A percentile compares a stretch with the other conserved stretches of the same genome.
phyloP scores from a whole-genome alignment of 2,113 vertebrate genomes.

The Limnothrissa miodon region DNA sequence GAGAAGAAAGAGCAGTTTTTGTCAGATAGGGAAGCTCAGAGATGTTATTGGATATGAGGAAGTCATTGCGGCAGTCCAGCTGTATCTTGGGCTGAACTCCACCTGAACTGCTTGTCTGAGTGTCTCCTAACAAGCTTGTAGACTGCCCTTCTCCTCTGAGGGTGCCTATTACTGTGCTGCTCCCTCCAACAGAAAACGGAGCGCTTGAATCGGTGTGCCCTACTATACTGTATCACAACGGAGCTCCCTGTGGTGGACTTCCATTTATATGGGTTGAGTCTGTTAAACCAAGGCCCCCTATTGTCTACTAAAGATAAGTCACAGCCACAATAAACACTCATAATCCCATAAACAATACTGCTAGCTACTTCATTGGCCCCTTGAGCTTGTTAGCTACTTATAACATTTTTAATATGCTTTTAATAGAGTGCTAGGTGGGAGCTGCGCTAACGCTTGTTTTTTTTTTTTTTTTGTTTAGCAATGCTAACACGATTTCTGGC shows the following conservation, averaged over 20 bases:
- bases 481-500: neutral
- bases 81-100: neutral
- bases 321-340: neutral
- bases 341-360: neutral
- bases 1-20: neutral
- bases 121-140: neutral
- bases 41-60: neutral
- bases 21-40: neutral
- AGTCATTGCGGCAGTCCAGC: neutral
- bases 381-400: constrained; percentile 12
- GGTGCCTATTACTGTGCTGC: neutral
- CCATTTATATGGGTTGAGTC: neutral
- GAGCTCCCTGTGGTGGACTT: neutral
- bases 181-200: neutral
- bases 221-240: neutral
- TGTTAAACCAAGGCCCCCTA: constrained; percentile 1
- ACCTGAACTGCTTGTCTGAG: neutral
- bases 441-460: neutral
- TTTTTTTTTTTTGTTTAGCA: no score
- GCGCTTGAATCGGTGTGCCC: neutral
- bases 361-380: neutral
- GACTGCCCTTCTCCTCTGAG: neutral
- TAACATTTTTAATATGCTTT: neutral
- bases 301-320: neutral
- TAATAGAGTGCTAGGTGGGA: constrained; percentile 8